phyloP scores from a whole-genome alignment of 2,797 vertebrate genomes.

The Lindbergichthys nudifrons region DNA sequence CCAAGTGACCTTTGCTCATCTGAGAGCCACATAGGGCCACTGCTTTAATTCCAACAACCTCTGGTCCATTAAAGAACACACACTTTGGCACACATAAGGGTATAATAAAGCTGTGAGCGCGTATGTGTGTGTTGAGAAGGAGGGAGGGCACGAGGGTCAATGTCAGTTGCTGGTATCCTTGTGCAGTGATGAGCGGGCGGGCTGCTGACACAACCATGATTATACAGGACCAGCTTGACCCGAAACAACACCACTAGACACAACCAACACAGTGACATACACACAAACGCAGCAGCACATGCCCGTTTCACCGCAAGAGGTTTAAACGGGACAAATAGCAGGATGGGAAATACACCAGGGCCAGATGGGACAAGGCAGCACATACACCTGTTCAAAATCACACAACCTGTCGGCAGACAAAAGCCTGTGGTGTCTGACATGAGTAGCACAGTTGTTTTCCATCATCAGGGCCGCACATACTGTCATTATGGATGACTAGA shows the following conservation, averaged over 20 bases:
- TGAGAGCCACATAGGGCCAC: slow-evolving; percentile 32
- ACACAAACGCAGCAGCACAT: slow-evolving; percentile 28
- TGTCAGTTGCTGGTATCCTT: slow-evolving; percentile 72
- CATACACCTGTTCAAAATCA: slow-evolving; percentile 71
- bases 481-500: slow-evolving; percentile 55
- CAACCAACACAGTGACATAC: background rate
- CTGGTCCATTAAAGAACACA: slow-evolving; percentile 26
- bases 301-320: slow-evolving; percentile 55
- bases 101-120: slow-evolving; percentile 16
- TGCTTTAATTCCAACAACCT: slow-evolving; percentile 38
- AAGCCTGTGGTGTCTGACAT: slow-evolving; percentile 57
- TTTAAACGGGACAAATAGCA: slow-evolving; percentile 73
- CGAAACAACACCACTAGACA: slow-evolving; percentile 52
- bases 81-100: background rate
- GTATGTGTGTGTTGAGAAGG: slow-evolving; percentile 24
- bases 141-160: slow-evolving; percentile 53
- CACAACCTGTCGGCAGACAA: slow-evolving; percentile 71
- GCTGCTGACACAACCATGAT: slow-evolving; percentile 74
- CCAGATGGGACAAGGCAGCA: slow-evolving; percentile 71
- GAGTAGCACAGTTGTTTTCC: slow-evolving; percentile 59
- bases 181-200: slow-evolving; percentile 59
- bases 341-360: slow-evolving; percentile 66
- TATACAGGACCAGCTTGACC: slow-evolving; percentile 78
- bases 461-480: slow-evolving; percentile 40
- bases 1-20: slow-evolving; percentile 37